phyloP scores from a whole-genome alignment of 1,140 invertebrate species.

The Listronotus bonariensis region DNA sequence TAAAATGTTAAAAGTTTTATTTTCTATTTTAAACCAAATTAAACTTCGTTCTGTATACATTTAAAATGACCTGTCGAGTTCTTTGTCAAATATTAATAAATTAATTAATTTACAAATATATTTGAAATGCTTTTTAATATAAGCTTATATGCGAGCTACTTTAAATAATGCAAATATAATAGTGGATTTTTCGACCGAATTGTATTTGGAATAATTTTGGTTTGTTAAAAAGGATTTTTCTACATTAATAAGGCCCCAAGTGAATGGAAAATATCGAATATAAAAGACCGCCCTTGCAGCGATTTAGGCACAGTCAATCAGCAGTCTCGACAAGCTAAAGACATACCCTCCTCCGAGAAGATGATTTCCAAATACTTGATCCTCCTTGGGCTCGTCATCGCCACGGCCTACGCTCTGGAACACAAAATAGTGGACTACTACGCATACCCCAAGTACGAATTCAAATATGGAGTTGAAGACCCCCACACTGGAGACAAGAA shows the following conservation, averaged over 20 bases:
- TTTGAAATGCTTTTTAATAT: not conserved
- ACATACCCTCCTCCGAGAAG: not conserved
- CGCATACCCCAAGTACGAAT: conserved; percentile 60
- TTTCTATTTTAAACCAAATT: too few species aligned
- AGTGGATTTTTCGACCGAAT: too few species aligned
- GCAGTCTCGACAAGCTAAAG: not conserved
- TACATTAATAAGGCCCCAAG: too few species aligned
- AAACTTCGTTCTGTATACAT: too few species aligned
- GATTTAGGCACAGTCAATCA: conserved; percentile 10
- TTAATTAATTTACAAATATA: too few species aligned
- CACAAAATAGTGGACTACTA: conserved; percentile 45
- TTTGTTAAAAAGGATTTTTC: too few species aligned
- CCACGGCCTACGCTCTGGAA: conserved; percentile 10
- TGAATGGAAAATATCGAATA: too few species aligned
- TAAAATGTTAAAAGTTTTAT: too few species aligned
- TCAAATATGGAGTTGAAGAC: conserved; percentile 62
- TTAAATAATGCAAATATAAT: not conserved
- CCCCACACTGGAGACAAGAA: conserved; percentile 63
- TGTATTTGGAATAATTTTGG: too few species aligned
- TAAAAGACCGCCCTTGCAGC: too few species aligned
- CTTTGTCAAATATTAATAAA: too few species aligned
- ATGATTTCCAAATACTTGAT: conserved; percentile 20
- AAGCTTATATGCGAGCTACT: conserved; percentile 2
- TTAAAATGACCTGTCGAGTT: too few species aligned
- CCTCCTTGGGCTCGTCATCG: conserved; percentile 13